phyloP scores from a whole-genome alignment of 2,888 invertebrate species.

The Schizaphis graminum region DNA sequence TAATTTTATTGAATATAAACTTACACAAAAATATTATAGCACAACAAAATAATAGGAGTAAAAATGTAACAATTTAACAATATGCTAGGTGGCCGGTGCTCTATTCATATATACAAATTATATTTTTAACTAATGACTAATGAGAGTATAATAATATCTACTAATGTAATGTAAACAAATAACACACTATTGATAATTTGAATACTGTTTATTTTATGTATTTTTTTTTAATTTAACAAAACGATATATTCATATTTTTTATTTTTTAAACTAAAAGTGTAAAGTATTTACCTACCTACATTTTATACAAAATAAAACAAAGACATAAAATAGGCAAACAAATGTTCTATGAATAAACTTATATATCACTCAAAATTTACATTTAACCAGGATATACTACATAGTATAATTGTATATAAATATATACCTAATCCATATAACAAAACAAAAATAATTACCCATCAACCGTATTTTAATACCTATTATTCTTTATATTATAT shows the following conservation, averaged over 20 bases:
- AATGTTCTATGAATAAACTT: neutral
- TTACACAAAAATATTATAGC: neutral
- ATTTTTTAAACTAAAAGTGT: neutral
- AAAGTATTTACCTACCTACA: neutral
- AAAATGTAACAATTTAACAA: neutral
- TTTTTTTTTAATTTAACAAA: too few species aligned
- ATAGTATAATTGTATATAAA: neutral
- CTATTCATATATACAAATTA: neutral
- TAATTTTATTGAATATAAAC: neutral
- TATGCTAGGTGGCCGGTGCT: neutral
- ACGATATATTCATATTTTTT: too few species aligned
- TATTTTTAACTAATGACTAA: neutral
- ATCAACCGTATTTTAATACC: neutral
- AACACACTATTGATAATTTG: neutral
- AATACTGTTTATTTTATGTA: too few species aligned
- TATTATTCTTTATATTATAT: neutral
- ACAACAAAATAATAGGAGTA: neutral
- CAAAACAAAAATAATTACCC: too few species aligned
- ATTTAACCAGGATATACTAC: neutral
- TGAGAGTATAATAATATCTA: neutral
- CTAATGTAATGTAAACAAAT: neutral
- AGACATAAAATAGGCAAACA: neutral
- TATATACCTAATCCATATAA: too few species aligned
- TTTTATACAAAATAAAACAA: too few species aligned
- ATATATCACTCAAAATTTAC: neutral